Evolutionary conservation across 2,888 invertebrate species (phyloP), one percentile per base, ranked within the genome.

Genomic region (Harpalus rubripes): DNA sequence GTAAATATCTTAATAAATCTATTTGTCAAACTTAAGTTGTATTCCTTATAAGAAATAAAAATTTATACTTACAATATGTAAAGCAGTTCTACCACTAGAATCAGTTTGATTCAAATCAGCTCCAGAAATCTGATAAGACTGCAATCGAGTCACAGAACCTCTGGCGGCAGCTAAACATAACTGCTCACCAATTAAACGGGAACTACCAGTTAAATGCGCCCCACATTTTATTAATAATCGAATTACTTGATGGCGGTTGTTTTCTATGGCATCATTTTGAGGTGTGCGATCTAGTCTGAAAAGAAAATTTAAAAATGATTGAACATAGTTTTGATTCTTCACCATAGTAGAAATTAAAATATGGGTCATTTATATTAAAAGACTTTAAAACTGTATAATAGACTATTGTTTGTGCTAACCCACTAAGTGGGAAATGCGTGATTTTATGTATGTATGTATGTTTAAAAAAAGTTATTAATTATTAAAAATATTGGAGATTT

Each of bases 201-300:
- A 91, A 0, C 94, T 92, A 7, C 92, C 93, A 0, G 94, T 93
- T 22, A 96, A 90, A 88, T 96, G 95, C 0, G 96, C 96, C 0
- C 97, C 97, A 87, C 96, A 96, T 87, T 94, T 93, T 10, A 94
- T 91, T 0, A 97, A 91, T 0, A 96, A 87, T 22, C 93, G 91
- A 81, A 97, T 96, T 8, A 95, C 93, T 63, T 93, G 92, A 15
- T 93, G 92, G 83, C 93, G 93, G 88, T 96, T 95, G 61, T 91
- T 91, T 61, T 94, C 92, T 0, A 96, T 93, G 0, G 96, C 96
- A 86, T 95, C 95, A 82, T 94, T 92, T 0, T 96, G 93, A 0
- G 95, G 96, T 18, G 95, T 95, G 87, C 94, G 95, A 86, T 94
- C 96, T 87, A 92, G 93, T 87, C 93, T 92, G 88, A 61, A 90